Percentiles rank a stretch among this genome's conserved stretches.
These are phyloP conservation scores for Tachyglossus aculeatus DNA, from an alignment of 2,797 vertebrate genomes.

Conservation along the genomic window DNA sequence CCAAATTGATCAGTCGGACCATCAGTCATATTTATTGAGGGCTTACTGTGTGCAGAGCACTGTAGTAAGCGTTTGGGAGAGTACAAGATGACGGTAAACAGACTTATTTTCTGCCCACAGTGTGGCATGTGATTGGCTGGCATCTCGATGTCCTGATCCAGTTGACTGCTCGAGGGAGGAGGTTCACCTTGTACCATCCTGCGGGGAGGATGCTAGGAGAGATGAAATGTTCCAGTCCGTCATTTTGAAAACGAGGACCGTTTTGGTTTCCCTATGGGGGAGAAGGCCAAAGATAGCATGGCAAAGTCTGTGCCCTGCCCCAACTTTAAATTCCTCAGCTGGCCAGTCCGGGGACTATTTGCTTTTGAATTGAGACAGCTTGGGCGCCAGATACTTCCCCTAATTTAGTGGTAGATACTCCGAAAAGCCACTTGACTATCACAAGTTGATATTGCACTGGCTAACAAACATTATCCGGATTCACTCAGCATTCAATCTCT, in stretches of 20 bases:
- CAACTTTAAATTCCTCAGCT: not conserved
- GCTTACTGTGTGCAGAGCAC: too few species aligned
- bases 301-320: not conserved
- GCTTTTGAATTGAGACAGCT: conserved; percentile 2
- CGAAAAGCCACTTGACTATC: conserved; percentile 4
- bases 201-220: not conserved
- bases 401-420: not conserved
- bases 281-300: not conserved
- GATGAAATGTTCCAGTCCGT: not conserved
- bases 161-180: not conserved
- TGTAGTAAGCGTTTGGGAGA: too few species aligned
- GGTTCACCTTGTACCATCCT: not conserved
- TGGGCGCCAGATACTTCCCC: not conserved
- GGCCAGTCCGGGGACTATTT: not conserved
- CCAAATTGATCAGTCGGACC: not conserved
- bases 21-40: too few species aligned
- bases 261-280: too few species aligned
- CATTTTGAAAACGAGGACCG: not conserved
- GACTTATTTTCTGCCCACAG: too few species aligned
- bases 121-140: not conserved
- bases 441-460: not conserved
- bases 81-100: too few species aligned
- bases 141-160: not conserved
- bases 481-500: not conserved
- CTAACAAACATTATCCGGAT: too few species aligned